phyloP scores from a whole-genome alignment of 1,140 invertebrate genomes.

The Batillaria attramentaria region DNA sequence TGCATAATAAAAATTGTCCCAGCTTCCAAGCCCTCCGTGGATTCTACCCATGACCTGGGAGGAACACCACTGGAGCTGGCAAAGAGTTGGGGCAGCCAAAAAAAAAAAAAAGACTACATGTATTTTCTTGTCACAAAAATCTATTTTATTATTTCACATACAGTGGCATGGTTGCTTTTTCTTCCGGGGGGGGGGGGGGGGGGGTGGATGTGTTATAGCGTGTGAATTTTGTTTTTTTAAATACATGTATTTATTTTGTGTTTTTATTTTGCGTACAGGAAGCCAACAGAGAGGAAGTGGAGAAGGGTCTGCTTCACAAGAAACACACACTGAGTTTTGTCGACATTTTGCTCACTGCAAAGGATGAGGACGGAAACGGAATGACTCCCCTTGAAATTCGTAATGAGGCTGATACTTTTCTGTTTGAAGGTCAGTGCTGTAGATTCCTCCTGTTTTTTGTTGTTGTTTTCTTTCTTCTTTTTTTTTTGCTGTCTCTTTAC shows the following conservation, averaged over 20 bases:
- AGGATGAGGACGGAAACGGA: constrained; percentile 54
- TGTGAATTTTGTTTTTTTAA: neutral
- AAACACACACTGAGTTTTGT: constrained; percentile 47
- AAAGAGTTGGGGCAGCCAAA: too few species aligned
- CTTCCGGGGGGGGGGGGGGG: too few species aligned
- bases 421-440: constrained; percentile 62
- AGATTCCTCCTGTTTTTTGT: too few species aligned
- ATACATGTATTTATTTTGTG: neutral
- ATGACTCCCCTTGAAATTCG: constrained; percentile 55
- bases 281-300: neutral
- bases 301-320: constrained; percentile 5
- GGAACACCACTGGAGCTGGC: too few species aligned
- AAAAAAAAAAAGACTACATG: too few species aligned
- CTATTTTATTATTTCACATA: too few species aligned
- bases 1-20: too few species aligned
- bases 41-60: too few species aligned
- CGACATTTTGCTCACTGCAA: constrained; percentile 54
- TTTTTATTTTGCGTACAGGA: neutral
- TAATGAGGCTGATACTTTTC: constrained; percentile 61
- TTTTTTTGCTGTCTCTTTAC: neutral
- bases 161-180: too few species aligned
- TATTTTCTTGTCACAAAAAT: too few species aligned
- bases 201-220: neutral
- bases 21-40: too few species aligned
- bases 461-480: constrained; percentile 10